phyloP scores from a whole-genome alignment of 2,888 invertebrate species.

The Athalia circularis region DNA sequence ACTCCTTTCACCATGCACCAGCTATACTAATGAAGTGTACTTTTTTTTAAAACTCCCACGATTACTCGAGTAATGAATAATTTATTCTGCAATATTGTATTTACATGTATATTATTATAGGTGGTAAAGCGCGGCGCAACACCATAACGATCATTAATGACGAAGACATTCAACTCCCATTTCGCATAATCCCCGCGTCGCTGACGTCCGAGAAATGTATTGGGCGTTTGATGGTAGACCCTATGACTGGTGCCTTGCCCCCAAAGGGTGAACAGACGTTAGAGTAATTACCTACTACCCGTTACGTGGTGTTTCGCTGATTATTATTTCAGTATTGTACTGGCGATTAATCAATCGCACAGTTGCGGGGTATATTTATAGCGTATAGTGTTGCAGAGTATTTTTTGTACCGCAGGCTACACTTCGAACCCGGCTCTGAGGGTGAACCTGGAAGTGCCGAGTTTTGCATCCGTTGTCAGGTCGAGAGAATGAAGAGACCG shows the following conservation, averaged over 20 bases:
- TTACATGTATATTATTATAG: conserved; percentile 50
- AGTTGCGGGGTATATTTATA: background rate
- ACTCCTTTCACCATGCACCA: background rate
- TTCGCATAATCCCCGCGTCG: conserved; percentile 77
- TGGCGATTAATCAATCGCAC: background rate
- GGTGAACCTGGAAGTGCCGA: conserved; percentile 73
- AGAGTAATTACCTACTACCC: conserved; percentile 71
- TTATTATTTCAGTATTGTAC: background rate
- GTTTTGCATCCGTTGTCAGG: conserved; percentile 77
- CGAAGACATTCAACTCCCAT: conserved; percentile 76
- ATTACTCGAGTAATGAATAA: background rate
- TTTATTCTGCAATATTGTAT: background rate
- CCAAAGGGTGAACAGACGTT: conserved; percentile 75
- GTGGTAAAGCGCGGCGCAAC: conserved; percentile 71
- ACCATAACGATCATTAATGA: conserved; percentile 76
- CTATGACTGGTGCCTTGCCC: conserved; percentile 75
- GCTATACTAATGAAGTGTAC: background rate
- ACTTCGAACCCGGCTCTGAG: conserved; percentile 76
- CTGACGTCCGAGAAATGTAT: conserved; percentile 77
- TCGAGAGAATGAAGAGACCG: conserved; percentile 76
- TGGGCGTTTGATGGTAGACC: conserved; percentile 76
- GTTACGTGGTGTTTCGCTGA: background rate
- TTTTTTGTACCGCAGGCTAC: conserved; percentile 72
- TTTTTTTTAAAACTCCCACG: background rate
- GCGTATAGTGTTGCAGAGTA: background rate